These are phyloP conservation scores for Lophochroa leadbeateri DNA, from an alignment of 2,113 vertebrate genomes.

Conservation along the genomic window DNA sequence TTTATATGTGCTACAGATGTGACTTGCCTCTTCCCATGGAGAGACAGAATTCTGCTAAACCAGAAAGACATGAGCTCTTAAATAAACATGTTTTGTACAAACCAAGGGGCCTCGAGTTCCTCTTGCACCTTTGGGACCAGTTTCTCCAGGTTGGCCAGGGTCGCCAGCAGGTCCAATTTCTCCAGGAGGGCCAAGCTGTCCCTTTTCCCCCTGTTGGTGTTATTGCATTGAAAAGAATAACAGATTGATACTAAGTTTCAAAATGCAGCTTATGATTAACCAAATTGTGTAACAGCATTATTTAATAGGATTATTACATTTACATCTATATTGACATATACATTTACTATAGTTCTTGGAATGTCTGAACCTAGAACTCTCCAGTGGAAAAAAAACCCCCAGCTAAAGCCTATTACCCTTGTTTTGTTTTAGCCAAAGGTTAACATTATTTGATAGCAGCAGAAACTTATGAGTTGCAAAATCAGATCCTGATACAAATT, in stretches of 20 bases:
- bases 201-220: slow-evolving; percentile 86
- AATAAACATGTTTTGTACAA: slow-evolving; percentile 64
- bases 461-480: not conserved
- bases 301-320: not conserved
- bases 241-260: not conserved
- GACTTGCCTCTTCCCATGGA: not conserved
- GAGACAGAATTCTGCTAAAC: not conserved
- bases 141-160: slow-evolving; percentile 79
- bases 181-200: slow-evolving; percentile 82
- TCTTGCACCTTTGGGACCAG: slow-evolving; percentile 89
- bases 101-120: slow-evolving; percentile 90
- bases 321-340: not conserved
- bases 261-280: not conserved
- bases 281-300: not conserved
- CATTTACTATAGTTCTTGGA: not conserved
- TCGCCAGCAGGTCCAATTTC: slow-evolving; percentile 84
- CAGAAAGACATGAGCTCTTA: slow-evolving; percentile 3
- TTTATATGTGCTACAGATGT: not conserved
- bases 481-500: not conserved
- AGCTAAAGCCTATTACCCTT: not conserved
- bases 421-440: not conserved
- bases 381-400: not conserved
- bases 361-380: not conserved
- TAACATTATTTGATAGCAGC: not conserved
- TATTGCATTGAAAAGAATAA: slow-evolving; percentile 29